Percentiles rank a stretch among this genome's conserved stretches.
Evolutionary conservation across 2,888 invertebrate species (phyloP).

Genomic region (Sesia apiformis): DNA sequence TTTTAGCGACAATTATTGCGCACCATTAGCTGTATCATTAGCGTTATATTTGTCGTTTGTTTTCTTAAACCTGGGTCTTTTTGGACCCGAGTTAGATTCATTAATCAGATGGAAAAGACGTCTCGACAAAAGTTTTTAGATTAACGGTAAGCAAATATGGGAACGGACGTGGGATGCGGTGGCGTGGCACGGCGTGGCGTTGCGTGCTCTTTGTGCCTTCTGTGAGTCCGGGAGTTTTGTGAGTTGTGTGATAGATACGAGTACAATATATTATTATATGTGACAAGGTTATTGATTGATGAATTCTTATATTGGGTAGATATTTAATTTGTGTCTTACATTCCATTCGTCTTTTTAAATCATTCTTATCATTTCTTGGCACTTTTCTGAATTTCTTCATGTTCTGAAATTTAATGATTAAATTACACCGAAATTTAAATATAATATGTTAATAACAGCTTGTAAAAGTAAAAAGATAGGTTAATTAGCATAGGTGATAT

Average conservation of each 20-base stretch:
- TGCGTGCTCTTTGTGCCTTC: background rate
- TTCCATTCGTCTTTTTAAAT: too few species aligned
- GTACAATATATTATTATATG: background rate
- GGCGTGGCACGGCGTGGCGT: background rate
- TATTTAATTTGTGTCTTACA: too few species aligned
- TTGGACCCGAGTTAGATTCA: constrained; percentile 49
- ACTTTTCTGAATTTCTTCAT: too few species aligned
- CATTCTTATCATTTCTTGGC: too few species aligned
- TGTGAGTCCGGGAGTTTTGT: background rate
- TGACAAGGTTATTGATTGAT: background rate
- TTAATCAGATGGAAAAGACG: constrained; percentile 46
- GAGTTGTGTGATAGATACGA: background rate
- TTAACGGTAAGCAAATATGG: constrained; percentile 60
- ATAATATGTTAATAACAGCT: too few species aligned
- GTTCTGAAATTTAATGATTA: too few species aligned
- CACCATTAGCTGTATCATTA: constrained; percentile 64
- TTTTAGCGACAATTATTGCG: constrained; percentile 52
- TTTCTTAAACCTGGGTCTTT: constrained; percentile 45
- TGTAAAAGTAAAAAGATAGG: too few species aligned
- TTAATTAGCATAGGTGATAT: too few species aligned
- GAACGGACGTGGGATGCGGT: constrained; percentile 21
- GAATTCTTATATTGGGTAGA: background rate
- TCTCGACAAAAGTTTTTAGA: constrained; percentile 59
- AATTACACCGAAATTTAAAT: too few species aligned
- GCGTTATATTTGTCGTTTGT: constrained; percentile 51